Base-by-base conservation (phyloP, 2,797 vertebrate genomes). In the Eospalax fontanierii region DNA sequence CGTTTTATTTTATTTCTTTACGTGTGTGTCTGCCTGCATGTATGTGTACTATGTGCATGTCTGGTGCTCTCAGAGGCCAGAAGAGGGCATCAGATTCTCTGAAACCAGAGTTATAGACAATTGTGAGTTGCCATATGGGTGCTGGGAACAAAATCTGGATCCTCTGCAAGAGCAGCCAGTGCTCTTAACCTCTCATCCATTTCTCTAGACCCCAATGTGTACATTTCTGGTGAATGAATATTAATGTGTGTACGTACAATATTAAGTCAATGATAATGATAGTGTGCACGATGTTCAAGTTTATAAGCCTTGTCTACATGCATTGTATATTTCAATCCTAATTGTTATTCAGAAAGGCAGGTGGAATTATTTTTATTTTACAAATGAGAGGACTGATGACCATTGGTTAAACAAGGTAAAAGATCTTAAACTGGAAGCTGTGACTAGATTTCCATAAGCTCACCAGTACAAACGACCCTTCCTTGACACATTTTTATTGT, bases 341-440 rank as follows among this genome's bases (percentile, higher is more conserved):
- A 74, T 35, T 76, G 40, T 81, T 85, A 74, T 54, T 90, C 30
- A 57, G 90, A 70, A 63, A 65, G 40, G 26, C 65, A 71, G 30
- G 65, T 70, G 22, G n/a, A 86, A 79, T 93, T 85, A 82, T 93
- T 28, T 59, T 54, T 86, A 46, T 80, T 50, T 95, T 94, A 91
- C 11, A 91, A 80, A 93, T 46, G 30, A 96, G 81, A 16, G 11
- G 83, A 66, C 28, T 38, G 70, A 94, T 40, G 19, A 35, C 89
- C 24, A 76, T 43, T 92, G 21, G 38, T 50, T 89, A 89, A 84
- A 38, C 54, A 70, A 95, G 38, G 83, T 83, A 88, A 90, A 88
- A 83, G 38, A 87, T 46, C 50, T 12, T 84, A 90, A 71, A 70
- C 4, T 79, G 70, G 66, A 54, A 91, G 22, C 24, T 35, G 3